These are phyloP conservation scores for Ecdyonurus torrentis DNA, from an alignment of 2,888 invertebrate genomes.

Conservation along the genomic window DNA sequence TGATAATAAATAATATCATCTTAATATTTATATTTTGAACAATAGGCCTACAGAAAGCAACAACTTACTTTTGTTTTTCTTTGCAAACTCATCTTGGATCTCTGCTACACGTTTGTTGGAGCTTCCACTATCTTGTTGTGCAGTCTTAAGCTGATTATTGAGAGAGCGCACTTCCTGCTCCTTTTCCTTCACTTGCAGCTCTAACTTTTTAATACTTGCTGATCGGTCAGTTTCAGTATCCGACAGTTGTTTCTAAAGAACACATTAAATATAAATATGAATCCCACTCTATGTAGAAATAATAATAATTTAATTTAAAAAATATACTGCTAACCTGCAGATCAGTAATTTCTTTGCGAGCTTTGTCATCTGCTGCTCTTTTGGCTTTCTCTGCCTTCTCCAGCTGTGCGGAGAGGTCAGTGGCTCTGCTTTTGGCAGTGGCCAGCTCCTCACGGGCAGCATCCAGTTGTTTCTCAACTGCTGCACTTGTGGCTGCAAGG, in stretches of 20 bases:
- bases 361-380: conserved; percentile 40
- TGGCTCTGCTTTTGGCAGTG: conserved; percentile 23
- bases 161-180: conserved; percentile 61
- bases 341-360: conserved; percentile 27
- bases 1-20: no score
- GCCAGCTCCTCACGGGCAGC: conserved; percentile 20
- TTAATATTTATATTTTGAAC: no score
- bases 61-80: conserved; percentile 45
- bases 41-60: no score
- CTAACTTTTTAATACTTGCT: not conserved
- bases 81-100: conserved; percentile 47
- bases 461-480: not conserved
- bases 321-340: conserved; percentile 18
- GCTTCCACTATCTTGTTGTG: conserved; percentile 41
- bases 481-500: not conserved
- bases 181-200: conserved; percentile 44
- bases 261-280: not conserved
- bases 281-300: not conserved
- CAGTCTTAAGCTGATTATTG: conserved; percentile 50
- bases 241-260: not conserved
- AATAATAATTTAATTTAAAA: no score
- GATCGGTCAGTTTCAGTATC: not conserved
- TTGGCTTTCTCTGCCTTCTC: conserved; percentile 43
- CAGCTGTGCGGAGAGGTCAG: conserved; percentile 20
- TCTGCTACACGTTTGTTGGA: conserved; percentile 47